Evolutionary conservation across 2,888 invertebrate genomes (phyloP).

Genomic region (Tenthredo amoena): DNA sequence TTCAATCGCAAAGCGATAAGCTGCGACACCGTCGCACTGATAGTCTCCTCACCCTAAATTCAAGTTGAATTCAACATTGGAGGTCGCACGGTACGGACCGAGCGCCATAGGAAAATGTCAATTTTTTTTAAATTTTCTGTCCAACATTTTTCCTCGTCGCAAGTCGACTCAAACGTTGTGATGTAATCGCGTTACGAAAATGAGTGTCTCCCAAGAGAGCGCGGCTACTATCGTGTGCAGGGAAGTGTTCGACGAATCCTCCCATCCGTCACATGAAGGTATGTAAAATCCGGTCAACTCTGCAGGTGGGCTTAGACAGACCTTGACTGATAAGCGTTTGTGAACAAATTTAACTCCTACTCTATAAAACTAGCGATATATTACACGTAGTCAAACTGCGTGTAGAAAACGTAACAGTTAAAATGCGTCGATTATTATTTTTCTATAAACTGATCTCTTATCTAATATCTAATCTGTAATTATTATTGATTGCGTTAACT

Average conservation of each 20-base stretch:
- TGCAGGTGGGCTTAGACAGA: background rate
- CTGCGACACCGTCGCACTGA: slow-evolving; percentile 26
- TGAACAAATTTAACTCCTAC: background rate
- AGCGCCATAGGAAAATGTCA: slow-evolving; percentile 66
- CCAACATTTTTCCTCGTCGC: slow-evolving; percentile 48
- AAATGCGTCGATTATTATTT: slow-evolving; percentile 35
- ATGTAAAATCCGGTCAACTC: slow-evolving; percentile 66
- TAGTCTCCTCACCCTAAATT: slow-evolving; percentile 64
- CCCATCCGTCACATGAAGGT: slow-evolving; percentile 91
- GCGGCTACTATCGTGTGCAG: slow-evolving; percentile 85
- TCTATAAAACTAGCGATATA: background rate
- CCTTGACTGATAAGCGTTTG: background rate
- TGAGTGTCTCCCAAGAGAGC: slow-evolving; percentile 76
- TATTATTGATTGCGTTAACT: slow-evolving; percentile 40
- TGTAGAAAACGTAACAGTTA: background rate
- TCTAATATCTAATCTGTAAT: slow-evolving; percentile 54
- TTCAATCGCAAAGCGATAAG: background rate
- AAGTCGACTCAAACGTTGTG: slow-evolving; percentile 50
- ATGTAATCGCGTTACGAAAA: slow-evolving; percentile 62
- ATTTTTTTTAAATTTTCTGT: slow-evolving; percentile 23
- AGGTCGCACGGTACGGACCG: slow-evolving; percentile 68
- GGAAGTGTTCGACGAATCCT: slow-evolving; percentile 92
- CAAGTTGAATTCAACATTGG: slow-evolving; percentile 75
- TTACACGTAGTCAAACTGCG: background rate
- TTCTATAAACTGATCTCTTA: slow-evolving; percentile 53